Evolutionary conservation across 2,888 invertebrate genomes (phyloP), one percentile per base, ranked within the genome.

Genomic region (Panopea generosa): DNA sequence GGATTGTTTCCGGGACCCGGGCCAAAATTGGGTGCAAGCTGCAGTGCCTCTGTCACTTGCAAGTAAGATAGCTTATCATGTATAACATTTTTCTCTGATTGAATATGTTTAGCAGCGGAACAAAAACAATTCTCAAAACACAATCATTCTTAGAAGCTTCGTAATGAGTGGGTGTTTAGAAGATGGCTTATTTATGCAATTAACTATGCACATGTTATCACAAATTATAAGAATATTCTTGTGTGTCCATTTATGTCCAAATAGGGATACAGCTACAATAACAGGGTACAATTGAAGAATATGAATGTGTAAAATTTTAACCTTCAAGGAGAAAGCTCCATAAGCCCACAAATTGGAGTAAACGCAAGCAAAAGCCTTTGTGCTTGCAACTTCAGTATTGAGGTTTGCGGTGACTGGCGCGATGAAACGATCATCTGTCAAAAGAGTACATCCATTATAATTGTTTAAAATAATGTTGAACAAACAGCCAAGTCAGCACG

Each of bases 241-340:
- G n/a, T n/a, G n/a, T n/a, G n/a, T n/a, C n/a, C n/a, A n/a, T n/a
- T n/a, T n/a, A n/a, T n/a, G n/a, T 1, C 67, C 56, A 57, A 56
- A 67, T 7, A 62, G 3, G 27, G n/a, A 47, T 18, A 74, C 74
- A 18, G 74, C 74, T 7, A 74, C 7, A 26, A 68, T 47, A 22
- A 73, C 67, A 16, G 67, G 73, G 20, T 73, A 74, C 14, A 74
- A 40, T 56, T 74, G 68, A 1, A 68, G n/a, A 33, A 62, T 63
- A 50, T 68, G 68, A 11, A 74, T 74, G 16, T 68, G 68, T 33
- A 40, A 40, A 40, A 11, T 11, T n/a, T n/a, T n/a, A n/a, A n/a
- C n/a, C n/a, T n/a, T n/a, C n/a, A n/a, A n/a, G n/a, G 53, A 63
- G 33, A 68, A 74, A 1, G 63, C 57, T 45, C 57, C n/a, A n/a